Evolutionary conservation across 92 coral and sea anemone species (phyloP).

Genomic region (Scolanthus callimorphus): DNA sequence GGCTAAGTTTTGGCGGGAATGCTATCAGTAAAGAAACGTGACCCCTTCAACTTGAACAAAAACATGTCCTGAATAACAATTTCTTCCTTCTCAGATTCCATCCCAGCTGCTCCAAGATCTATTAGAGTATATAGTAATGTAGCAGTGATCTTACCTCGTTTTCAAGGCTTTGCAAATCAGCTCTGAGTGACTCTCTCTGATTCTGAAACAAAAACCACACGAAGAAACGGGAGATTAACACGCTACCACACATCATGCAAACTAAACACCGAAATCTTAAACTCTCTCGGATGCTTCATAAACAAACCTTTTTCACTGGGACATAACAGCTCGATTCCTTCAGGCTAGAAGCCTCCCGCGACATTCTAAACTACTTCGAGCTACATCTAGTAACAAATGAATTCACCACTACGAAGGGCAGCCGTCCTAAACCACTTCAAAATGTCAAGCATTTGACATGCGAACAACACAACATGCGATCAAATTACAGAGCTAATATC

Average conservation of each 20-base stretch:
- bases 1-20: too few relatives aligned
- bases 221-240: too few relatives aligned
- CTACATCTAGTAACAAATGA: too few relatives aligned
- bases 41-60: too few relatives aligned
- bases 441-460: neutral
- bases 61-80: too few relatives aligned
- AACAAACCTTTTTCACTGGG: constrained; percentile 32
- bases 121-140: too few relatives aligned
- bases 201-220: constrained; percentile 41
- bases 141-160: constrained; percentile 54
- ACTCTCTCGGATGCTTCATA: too few relatives aligned
- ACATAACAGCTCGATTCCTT: constrained; percentile 13
- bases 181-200: constrained; percentile 65
- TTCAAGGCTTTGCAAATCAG: constrained; percentile 79
- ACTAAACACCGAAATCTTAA: neutral
- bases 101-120: too few relatives aligned
- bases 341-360: constrained; percentile 5
- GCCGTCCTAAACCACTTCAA: neutral
- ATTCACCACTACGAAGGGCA: constrained; percentile 6
- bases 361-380: constrained; percentile 9
- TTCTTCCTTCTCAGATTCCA: too few relatives aligned
- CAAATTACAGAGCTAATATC: neutral
- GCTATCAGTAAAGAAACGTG: too few relatives aligned
- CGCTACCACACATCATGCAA: neutral
- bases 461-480: neutral